Conservation (phyloP, 1,140 invertebrate species). For the Campoletis sonorensis region DNA sequence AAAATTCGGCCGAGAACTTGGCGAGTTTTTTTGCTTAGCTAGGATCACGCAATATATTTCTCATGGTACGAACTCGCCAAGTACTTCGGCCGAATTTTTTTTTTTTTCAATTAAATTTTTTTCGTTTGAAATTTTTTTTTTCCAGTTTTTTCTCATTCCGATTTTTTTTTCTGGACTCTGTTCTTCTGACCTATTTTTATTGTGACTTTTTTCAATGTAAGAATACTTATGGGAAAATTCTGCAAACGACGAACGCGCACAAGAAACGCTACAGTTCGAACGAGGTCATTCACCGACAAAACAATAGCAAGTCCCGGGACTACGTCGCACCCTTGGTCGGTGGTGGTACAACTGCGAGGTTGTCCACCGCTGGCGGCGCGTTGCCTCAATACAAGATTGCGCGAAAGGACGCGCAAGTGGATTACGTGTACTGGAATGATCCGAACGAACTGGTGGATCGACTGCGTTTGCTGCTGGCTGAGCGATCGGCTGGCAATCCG, state of each 20-base stretch:
- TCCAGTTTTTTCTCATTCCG: too few relatives aligned
- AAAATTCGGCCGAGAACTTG: too few relatives aligned
- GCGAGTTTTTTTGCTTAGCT: too few relatives aligned
- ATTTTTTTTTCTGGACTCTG: too few relatives aligned
- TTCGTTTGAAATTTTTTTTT: too few relatives aligned
- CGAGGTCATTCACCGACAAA: constrained; percentile 31
- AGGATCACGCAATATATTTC: too few relatives aligned
- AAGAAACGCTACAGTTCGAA: constrained; percentile 49
- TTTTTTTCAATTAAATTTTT: too few relatives aligned
- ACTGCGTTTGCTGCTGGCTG: constrained; percentile 62
- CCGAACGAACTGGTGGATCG: constrained; percentile 53
- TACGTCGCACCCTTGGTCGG: constrained; percentile 38
- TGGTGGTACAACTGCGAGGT: background rate
- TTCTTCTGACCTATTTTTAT: too few relatives aligned
- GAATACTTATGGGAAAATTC: constrained; percentile 48
- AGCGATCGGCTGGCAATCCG: constrained; percentile 61
- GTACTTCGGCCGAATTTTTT: too few relatives aligned
- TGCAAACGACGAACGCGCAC: constrained; percentile 54
- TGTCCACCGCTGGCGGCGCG: background rate
- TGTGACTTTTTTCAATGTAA: too few relatives aligned
- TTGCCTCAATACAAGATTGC: constrained; percentile 52
- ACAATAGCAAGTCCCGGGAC: constrained; percentile 46
- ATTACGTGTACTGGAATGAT: constrained; percentile 23
- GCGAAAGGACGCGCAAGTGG: constrained; percentile 54
- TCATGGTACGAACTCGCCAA: too few relatives aligned